Percentiles rank a stretch among this genome's conserved stretches.
Conservation (phyloP, 2,113 vertebrate genomes). For the Aleadryas rufinucha region DNA sequence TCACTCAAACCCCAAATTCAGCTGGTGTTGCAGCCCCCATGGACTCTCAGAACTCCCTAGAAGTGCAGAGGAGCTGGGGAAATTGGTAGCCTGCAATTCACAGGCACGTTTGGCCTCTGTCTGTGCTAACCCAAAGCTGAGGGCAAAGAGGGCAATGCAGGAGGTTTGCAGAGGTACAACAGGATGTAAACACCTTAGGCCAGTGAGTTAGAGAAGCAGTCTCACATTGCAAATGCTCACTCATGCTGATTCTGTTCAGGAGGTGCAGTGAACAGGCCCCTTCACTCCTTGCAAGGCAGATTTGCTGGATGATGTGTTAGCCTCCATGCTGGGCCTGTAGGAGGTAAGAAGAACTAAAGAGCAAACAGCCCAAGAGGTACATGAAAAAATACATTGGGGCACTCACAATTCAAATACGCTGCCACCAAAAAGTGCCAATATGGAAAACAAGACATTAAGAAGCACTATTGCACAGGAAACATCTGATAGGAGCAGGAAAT, state of each 20-base stretch:
- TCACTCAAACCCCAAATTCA: not conserved
- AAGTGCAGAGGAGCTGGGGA: not conserved
- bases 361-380: not conserved
- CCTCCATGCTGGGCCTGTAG: not conserved
- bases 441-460: not conserved
- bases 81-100: not conserved
- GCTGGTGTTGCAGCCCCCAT: not conserved
- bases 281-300: not conserved
- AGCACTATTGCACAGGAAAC: not conserved
- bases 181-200: not conserved
- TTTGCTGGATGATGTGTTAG: not conserved
- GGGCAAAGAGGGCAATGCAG: not conserved
- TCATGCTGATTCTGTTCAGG: not conserved
- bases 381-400: not conserved
- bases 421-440: not conserved
- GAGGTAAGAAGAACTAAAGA: not conserved
- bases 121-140: not conserved
- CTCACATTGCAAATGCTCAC: not conserved
- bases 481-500: not conserved
- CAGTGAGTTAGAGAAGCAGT: not conserved
- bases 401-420: fast-evolving
- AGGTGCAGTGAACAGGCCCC: not conserved
- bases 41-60: not conserved
- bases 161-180: not conserved
- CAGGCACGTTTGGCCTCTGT: not conserved